These are phyloP conservation scores for Passer montanus DNA, from an alignment of 2,113 vertebrate species.

Conservation along the genomic window DNA sequence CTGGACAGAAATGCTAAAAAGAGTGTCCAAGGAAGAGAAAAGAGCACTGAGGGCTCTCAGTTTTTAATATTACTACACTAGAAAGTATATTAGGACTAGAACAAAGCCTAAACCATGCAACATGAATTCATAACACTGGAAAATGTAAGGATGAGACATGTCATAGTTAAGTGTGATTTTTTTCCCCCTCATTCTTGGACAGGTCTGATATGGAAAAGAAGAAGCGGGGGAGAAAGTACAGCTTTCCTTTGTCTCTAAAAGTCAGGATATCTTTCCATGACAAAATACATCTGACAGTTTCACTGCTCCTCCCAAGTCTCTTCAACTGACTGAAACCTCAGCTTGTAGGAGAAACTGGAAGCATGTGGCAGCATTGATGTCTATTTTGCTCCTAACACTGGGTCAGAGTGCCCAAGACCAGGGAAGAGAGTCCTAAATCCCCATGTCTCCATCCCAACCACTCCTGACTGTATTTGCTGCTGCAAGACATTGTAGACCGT, in stretches of 20 bases:
- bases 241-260: background rate
- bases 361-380: rapidly evolving
- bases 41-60: background rate
- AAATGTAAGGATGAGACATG: background rate
- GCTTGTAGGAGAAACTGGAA: background rate
- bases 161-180: background rate
- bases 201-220: background rate
- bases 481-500: background rate
- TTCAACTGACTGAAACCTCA: background rate
- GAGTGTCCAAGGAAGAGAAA: background rate
- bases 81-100: background rate
- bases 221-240: background rate
- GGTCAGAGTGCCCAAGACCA: background rate
- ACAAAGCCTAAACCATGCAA: background rate
- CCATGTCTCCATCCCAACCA: background rate
- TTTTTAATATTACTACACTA: background rate
- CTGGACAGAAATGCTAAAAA: background rate
- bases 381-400: background rate
- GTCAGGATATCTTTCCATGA: background rate
- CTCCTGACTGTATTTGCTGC: background rate
- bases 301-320: background rate
- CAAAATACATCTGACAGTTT: background rate
- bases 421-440: background rate
- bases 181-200: background rate
- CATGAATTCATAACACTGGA: background rate